These are phyloP conservation scores for Mesitornis unicolor DNA, from an alignment of 2,113 vertebrate species.

Conservation along the genomic window DNA sequence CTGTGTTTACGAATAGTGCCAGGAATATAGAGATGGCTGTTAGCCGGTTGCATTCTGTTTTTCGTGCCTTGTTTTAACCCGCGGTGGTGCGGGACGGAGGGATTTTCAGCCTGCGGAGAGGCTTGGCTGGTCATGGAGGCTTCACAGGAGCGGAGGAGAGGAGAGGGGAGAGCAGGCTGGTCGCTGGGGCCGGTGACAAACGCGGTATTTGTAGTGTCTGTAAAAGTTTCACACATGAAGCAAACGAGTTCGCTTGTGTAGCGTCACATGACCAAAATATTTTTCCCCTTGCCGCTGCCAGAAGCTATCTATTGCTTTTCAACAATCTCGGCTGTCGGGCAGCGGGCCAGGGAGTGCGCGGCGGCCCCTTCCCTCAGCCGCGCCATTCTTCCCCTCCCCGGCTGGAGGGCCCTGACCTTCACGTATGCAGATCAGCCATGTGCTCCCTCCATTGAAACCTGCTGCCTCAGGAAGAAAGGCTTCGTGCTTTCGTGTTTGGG, in stretches of 20 bases:
- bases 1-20: not conserved
- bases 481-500: not conserved
- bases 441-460: constrained; percentile 77
- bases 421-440: constrained; percentile 93
- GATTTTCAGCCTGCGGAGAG: not conserved
- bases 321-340: constrained; percentile 74
- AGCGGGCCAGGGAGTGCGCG: constrained; percentile 75
- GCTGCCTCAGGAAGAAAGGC: constrained; percentile 73
- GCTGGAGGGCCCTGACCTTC: constrained; percentile 83
- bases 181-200: not conserved
- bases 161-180: not conserved
- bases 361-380: constrained; percentile 72
- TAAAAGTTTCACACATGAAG: constrained; percentile 47
- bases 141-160: not conserved
- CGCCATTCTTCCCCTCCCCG: constrained; percentile 76
- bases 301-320: constrained; percentile 77
- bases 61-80: not conserved
- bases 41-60: not conserved
- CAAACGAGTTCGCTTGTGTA: constrained; percentile 43
- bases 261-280: constrained; percentile 78
- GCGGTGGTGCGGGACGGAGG: fast-evolving
- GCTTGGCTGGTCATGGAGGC: not conserved
- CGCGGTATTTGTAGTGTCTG: not conserved
- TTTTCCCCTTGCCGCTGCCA: constrained; percentile 74
- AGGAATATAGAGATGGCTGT: not conserved